A percentile compares a stretch with the other conserved stretches of the same genome.
Conservation (phyloP, 2,797 vertebrate species). For the Helostoma temminkii region DNA sequence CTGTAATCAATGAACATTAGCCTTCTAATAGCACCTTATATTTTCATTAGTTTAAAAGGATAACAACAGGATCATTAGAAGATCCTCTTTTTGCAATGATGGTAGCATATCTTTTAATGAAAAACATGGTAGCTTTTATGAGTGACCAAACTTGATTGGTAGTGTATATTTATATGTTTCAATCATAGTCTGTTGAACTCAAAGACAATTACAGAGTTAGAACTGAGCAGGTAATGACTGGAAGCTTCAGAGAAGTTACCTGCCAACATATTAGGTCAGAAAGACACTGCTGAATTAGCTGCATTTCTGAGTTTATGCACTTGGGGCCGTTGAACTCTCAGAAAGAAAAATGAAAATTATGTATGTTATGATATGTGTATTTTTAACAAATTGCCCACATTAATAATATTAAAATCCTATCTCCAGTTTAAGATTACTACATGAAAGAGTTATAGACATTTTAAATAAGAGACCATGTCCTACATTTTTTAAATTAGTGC, state of each 20-base stretch:
- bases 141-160: no score
- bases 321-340: slow-evolving; percentile 38
- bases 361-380: no score
- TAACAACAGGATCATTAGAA: no score
- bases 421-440: not conserved
- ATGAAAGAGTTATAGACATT: not conserved
- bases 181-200: slow-evolving; percentile 54
- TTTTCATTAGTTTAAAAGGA: no score
- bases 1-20: no score
- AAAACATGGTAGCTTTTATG: no score
- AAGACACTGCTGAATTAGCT: slow-evolving; percentile 51
- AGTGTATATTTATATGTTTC: no score
- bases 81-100: no score
- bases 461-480: not conserved
- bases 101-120: no score
- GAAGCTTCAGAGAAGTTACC: slow-evolving; percentile 53
- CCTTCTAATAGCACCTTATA: no score
- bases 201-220: slow-evolving; percentile 45
- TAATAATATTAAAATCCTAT: slow-evolving; percentile 11
- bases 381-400: slow-evolving; percentile 8
- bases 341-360: no score
- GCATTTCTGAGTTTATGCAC: slow-evolving; percentile 48
- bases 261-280: slow-evolving; percentile 58
- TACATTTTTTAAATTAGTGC: not conserved
- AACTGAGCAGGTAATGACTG: slow-evolving; percentile 66